Evolutionary conservation across 2,888 invertebrate genomes (phyloP).

Genomic region (Pyrgus malvae): DNA sequence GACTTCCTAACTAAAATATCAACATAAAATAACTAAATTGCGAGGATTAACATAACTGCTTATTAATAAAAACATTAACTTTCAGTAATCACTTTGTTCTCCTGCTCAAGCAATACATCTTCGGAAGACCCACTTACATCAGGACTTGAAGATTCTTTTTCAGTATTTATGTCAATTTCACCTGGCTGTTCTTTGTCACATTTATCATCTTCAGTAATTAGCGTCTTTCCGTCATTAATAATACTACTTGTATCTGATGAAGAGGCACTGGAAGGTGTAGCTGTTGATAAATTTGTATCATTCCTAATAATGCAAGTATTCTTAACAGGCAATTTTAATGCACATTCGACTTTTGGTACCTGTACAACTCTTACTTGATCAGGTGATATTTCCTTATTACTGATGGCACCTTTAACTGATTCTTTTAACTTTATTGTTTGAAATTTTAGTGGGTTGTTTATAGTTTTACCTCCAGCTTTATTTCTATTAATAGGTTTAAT

Average conservation of each 20-base stretch:
- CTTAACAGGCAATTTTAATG: conserved; percentile 41
- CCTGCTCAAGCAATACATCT: background rate
- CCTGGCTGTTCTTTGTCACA: background rate
- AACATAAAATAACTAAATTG: conserved; percentile 11
- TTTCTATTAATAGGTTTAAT: conserved; percentile 71
- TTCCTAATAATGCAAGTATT: conserved; percentile 35
- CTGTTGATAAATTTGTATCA: conserved; percentile 17
- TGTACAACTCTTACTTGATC: conserved; percentile 70
- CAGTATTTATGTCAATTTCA: background rate
- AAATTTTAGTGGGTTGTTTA: conserved; percentile 60
- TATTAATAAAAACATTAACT: conserved; percentile 1
- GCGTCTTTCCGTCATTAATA: conserved; percentile 1
- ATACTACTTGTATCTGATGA: background rate
- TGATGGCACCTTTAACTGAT: conserved; percentile 49
- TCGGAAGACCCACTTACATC: conserved; percentile 1
- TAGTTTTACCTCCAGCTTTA: conserved; percentile 51
- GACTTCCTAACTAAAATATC: conserved; percentile 25
- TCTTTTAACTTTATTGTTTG: conserved; percentile 87
- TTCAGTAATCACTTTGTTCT: background rate
- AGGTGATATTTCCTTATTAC: conserved; percentile 51
- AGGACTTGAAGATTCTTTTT: conserved; percentile 1
- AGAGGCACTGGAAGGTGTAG: conserved; percentile 23
- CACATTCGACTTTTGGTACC: conserved; percentile 65
- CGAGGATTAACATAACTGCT: conserved; percentile 9
- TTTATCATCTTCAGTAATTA: background rate